Conservation (phyloP, 2,797 vertebrate genomes). For the Pangasius djambal region DNA sequence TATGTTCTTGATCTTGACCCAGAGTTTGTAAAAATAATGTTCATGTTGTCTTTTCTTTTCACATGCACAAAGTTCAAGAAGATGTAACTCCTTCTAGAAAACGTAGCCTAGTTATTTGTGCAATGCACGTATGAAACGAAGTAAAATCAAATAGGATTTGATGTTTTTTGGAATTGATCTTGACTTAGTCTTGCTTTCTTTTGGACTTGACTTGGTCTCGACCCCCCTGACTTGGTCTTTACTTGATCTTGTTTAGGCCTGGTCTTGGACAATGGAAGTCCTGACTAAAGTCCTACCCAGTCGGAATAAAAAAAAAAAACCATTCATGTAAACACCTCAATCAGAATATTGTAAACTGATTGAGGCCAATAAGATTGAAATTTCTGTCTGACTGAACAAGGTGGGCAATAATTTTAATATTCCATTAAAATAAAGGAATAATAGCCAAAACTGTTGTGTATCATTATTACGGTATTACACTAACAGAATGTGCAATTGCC, state of each 20-base stretch:
- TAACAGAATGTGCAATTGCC: background rate
- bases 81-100: too few relatives aligned
- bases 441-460: background rate
- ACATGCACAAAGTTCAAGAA: too few relatives aligned
- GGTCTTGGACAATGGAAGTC: background rate
- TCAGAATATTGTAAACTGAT: too few relatives aligned
- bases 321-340: too few relatives aligned
- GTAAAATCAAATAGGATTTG: too few relatives aligned
- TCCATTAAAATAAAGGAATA: background rate
- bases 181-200: background rate
- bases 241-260: background rate
- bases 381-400: background rate
- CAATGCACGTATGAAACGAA: too few relatives aligned
- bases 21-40: background rate
- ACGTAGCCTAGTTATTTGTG: too few relatives aligned
- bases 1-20: too few relatives aligned
- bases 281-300: background rate
- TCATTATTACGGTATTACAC: background rate
- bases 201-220: background rate
- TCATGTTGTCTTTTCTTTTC: background rate
- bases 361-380: too few relatives aligned
- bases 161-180: background rate
- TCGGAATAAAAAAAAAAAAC: too few relatives aligned
- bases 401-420: background rate
- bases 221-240: background rate